Evolutionary conservation across 1,140 invertebrate species (phyloP), one percentile per base, ranked within the genome.

Genomic region (Ceratitis capitata): DNA sequence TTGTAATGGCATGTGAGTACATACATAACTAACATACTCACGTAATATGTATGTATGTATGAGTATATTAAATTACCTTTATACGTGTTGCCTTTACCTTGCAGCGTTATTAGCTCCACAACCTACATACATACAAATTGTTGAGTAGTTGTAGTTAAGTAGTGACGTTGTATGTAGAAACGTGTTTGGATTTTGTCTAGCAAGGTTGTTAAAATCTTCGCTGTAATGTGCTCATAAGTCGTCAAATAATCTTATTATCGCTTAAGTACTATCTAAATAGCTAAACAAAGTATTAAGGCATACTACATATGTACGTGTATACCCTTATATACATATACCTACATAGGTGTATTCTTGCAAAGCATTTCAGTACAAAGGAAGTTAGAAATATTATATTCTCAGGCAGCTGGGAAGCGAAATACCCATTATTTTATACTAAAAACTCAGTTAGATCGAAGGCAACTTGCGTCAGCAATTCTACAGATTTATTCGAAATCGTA

Each of bases 221-320:
- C 82, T 83, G 49, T 84, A 84, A 84, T 84, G 83, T 58, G 83
- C 51, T 84, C 39, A n/a, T 82, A 47, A 82, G 85, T 56, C 47
- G n/a, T 69, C 53, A 69, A 49, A 84, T 86, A 86, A 86, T 86
- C 85, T 83, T 83, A 86, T 86, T 86, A 86, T 78, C 84, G 64
- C 83, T 83, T 84, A 78, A 84, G 85, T 61, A 86, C 49, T 19
- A 32, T 61, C 45, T 84, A 84, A 86, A 49, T 32, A 84, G 49
- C 35, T 83, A 42, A 29, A n/a, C 39, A 78, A 78, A 47, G 45
- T 78, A 39, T 39, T 45, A 12, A 47, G n/a, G 19, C 61, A 39
- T 3, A 5, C 16, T 19, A n/a, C 10, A 39, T 2, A 39, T n/a
- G 6, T 56, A 56, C n/a, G 5, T 4, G 14, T 3, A 56, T 23